Base-by-base conservation (phyloP, 2,113 vertebrate species). In the Ammodytes dubius region DNA sequence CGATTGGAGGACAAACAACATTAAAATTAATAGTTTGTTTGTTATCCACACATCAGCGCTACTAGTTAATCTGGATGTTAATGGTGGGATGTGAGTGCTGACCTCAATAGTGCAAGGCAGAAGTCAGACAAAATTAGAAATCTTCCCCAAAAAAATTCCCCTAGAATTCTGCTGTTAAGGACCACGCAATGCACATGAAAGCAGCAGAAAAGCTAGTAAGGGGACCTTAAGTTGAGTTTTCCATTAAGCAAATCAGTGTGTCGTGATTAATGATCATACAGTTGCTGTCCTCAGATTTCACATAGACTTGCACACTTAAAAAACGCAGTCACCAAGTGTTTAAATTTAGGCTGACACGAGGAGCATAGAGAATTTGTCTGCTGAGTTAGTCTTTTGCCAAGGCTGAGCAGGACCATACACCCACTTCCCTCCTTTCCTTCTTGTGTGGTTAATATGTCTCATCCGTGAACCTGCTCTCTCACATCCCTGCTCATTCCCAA, bases 401-500 rank as follows among this genome's bases (percentile, higher is more conserved):
- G 11, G 39, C 54, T 56, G 50, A 67, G 39, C 69, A 46, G 43
- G 3, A 4, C 19, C 27, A 27, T 27, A 27, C 27, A 42, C 37
- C 14, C 1, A 27, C 27, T 27, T 9, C 8, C 17, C 11, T 52
- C 50, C 60, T n/a, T 13, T 19, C 19, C 13, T 5, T 63, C 8
- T 4, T 68, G 17, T 58, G n/a, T 7, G n/a, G 70, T 63, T 59
- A 64, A 60, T 42, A 45, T 27, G 45, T 49, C 53, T 70, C 43
- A 43, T 54, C 47, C 49, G 54, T 52, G 15, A 49, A 69, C 58
- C 53, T 0, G 5, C 39, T 42, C 52, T 13, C 56, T 72, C 60
- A 42, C 78, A 53, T 85, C 68, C 43, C 2, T 69, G 57, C 74
- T 77, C 39, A 40, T 69, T 70, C 77, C 63, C 70, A 59, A 72